Percentiles rank a stretch among this genome's conserved stretches.
Evolutionary conservation across 2,888 invertebrate genomes (phyloP).

Genomic region (Macaria notata): DNA sequence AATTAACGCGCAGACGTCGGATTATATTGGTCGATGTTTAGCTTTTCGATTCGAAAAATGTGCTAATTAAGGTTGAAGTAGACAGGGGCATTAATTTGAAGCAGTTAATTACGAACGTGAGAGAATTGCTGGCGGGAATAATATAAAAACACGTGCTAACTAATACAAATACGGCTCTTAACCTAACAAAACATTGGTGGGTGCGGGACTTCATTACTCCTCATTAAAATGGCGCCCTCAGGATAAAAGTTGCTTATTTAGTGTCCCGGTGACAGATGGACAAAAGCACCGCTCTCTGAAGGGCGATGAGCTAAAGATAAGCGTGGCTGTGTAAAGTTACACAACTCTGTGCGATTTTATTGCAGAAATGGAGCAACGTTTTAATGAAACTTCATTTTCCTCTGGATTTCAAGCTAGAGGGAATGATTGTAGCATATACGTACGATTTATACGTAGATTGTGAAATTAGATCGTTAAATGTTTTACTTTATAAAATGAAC

Average conservation of each 20-base stretch:
- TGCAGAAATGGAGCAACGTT: slow-evolving; percentile 7
- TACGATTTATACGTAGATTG: too few species aligned
- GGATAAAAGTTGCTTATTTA: slow-evolving; percentile 75
- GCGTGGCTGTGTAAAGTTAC: slow-evolving; percentile 33
- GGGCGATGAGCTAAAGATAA: slow-evolving; percentile 47
- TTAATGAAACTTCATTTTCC: slow-evolving; percentile 8
- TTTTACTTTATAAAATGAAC: too few species aligned
- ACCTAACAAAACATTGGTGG: slow-evolving; percentile 70
- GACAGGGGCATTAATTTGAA: slow-evolving; percentile 14
- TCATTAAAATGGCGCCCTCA: slow-evolving; percentile 73
- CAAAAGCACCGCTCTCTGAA: slow-evolving; percentile 55
- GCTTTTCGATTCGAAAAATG: slow-evolving; percentile 26
- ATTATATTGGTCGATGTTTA: slow-evolving; percentile 24
- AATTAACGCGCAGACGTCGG: slow-evolving; percentile 42
- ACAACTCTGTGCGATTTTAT: slow-evolving; percentile 34
- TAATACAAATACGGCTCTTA: slow-evolving; percentile 77
- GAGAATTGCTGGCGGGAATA: slow-evolving; percentile 35
- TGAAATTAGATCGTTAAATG: too few species aligned
- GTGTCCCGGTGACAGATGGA: slow-evolving; percentile 70
- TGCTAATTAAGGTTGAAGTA: slow-evolving; percentile 15
- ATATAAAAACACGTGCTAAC: slow-evolving; percentile 69
- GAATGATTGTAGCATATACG: neutral
- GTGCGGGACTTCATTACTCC: slow-evolving; percentile 74
- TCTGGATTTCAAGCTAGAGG: neutral
- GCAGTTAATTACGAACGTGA: slow-evolving; percentile 25